Base-by-base conservation (phyloP, 2,797 vertebrate species). In the Molossus molossus region DNA sequence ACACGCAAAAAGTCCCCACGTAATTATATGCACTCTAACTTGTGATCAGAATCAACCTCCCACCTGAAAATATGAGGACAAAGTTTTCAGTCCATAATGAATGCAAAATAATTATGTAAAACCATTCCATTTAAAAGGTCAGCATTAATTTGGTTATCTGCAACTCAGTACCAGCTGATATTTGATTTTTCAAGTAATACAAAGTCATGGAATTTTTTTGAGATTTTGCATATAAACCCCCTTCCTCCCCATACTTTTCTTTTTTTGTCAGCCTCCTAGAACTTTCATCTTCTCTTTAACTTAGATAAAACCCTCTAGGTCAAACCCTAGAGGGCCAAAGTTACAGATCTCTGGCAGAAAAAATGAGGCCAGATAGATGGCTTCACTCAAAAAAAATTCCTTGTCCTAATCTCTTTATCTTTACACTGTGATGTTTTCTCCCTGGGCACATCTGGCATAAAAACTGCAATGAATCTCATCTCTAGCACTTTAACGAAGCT, bases 41-140 rank as follows among this genome's bases (percentile, higher is more conserved):
- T 91, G 11, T 80, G 85, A 89, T 94, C 76, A 83, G 29, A 94
- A 88, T 88, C 6, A 6, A 25, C 72, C 89, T 96, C 87, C 93
- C 84, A 84, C 89, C 64, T 94, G 65, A 50, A 94, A 95, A 67
- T 84, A 64, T 11, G 72, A 96, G 91, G 87, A 33, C 10, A 79
- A 89, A 25, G 80, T 87, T 77, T 88, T 91, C 37, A 73, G 12
- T 21, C 69, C 45, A 23, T 45, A 93, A n/a, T 45, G 58, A 90
- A 65, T 25, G 62, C 55, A 50, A 79, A 58, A 86, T 79, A 84
- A 79, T 94, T 58, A 53, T 25, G 65, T 72, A 53, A 72, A 53
- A 81, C 29, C 29, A 75, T 17, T n/a, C 29, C 67, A 83, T 90
- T 64, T 14, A 55, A 85, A 84, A 86, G 33, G 69, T 84, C 91